Evolutionary conservation across 2,113 vertebrate species (phyloP), one percentile per base, ranked within the genome.

Genomic region (Platysteira castanea): DNA sequence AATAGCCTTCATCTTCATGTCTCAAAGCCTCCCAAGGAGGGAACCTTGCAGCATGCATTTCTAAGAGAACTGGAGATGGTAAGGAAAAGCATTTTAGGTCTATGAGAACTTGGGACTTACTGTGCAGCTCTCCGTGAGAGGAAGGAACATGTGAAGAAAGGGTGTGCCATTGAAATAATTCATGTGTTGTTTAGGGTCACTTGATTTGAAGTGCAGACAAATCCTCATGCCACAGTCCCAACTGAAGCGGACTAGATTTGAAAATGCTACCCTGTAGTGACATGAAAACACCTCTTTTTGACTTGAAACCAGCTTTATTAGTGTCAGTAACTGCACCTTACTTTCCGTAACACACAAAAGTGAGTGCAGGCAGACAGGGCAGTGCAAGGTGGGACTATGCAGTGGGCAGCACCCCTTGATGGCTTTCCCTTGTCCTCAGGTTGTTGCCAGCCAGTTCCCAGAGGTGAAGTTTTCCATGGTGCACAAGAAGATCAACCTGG

Each of bases 401-500:
- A 30, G 27, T 9, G 14, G 22, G 35, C 44, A 91, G 44, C 42
- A 47, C 17, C 27, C 33, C 10, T 52, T 15, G 30, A 28, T 70
- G 37, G 22, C 35, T 81, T 84, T 3, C 52, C 31, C 15, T 85
- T 26, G 78, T 19, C 15, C 44, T 77, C 97, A 99, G 99, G 99
- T 99, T 81, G 96, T 98, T 1, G 49, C 97, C 4, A 98, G 96
- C 95, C 99, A 99, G 96, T 99, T 99, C 94, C 98, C 99, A 1
- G 99, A 99, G 71, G 98, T 99, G 39, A 99, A 98, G 94, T 99
- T 99, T 93, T 99, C 99, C 87, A 99, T 99, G 99, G 98, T 99
- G 77, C 99, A 99, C 98, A 99, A 99, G 98, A 99, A 99, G 95
- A 99, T 99, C 95, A 99, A 99, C 97, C 97, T 99, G 95, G 99